Evolutionary conservation across 2,888 invertebrate species (phyloP), one percentile per base, ranked within the genome.

Genomic region (Sepioteuthis lessoniana): DNA sequence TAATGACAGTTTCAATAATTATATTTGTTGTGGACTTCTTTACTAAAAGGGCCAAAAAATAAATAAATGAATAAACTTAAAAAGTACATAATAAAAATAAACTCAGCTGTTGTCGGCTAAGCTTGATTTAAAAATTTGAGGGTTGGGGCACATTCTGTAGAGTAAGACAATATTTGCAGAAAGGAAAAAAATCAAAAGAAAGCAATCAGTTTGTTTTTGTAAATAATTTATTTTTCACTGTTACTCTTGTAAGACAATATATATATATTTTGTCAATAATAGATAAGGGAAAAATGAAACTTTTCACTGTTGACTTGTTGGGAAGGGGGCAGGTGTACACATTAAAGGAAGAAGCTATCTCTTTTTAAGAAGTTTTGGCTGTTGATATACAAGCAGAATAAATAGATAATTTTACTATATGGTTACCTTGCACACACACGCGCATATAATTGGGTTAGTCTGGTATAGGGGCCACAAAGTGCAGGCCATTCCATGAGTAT

Each of bases 221-320:
- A 76, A 76, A 76, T 76, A 76, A 76, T 76, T 76, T 76, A 76
- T 76, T 76, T 76, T 76, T 76, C 76, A 76, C 76, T 76, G 76
- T 76, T 76, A 76, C 76, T 76, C 76, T 76, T 13, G 13, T 76
- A 76, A 13, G 76, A 76, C 76, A 76, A 35, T n/a, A 76, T 76
- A 76, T 76, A 76, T 76, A 76, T 76, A 76, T 76, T 10, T n/a
- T n/a, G n/a, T 76, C 76, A 76, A n/a, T 76, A 76, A 76, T n/a
- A 76, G 76, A 76, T 76, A 76, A 13, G 76, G 35, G 35, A 35
- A n/a, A 35, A 76, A 76, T 76, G n/a, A 76, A 76, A n/a, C n/a
- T 76, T 76, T 76, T n/a, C 76, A 76, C 76, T 76, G 76, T 76
- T 76, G 76, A 76, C 76, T 76, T 76, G n/a, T 35, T 35, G n/a